A percentile compares a stretch with the other conserved stretches of the same genome.
Evolutionary conservation across 2,888 invertebrate species (phyloP).

Genomic region (Pycnomerus fuliginosus): DNA sequence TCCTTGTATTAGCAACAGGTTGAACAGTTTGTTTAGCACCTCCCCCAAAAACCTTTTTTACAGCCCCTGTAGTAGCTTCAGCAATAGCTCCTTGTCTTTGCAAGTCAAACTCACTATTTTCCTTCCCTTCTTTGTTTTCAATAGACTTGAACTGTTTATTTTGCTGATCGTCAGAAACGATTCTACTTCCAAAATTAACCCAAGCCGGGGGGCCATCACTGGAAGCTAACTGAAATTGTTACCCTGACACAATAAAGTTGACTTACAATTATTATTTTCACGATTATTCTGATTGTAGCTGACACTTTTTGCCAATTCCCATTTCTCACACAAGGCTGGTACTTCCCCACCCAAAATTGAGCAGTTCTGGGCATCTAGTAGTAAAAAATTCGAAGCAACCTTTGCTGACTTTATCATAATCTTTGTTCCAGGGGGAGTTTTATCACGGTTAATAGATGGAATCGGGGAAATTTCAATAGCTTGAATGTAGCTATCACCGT

Average conservation of each 20-base stretch:
- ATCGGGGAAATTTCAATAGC: conserved; percentile 77
- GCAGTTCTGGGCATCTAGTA: conserved; percentile 67
- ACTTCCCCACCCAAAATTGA: conserved; percentile 84
- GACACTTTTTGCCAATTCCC: conserved; percentile 67
- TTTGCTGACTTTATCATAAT: conserved; percentile 66
- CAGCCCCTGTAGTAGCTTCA: conserved; percentile 72
- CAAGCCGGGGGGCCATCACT: conserved; percentile 86
- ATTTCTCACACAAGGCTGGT: conserved; percentile 78
- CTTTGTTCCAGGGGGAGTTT: conserved; percentile 90
- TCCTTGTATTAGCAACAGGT: conserved; percentile 14
- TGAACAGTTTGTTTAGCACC: conserved; percentile 49
- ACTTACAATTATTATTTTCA: conserved; percentile 22
- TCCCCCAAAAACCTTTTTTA: conserved; percentile 58
- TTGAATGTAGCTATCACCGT: conserved; percentile 76
- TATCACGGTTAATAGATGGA: conserved; percentile 65
- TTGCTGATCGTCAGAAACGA: conserved; percentile 57
- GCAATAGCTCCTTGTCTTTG: conserved; percentile 88
- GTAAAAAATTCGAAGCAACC: conserved; percentile 62
- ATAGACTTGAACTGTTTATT: conserved; percentile 72
- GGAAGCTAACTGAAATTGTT: conserved; percentile 51
- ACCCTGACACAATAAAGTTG: conserved; percentile 1
- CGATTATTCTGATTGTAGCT: conserved; percentile 31
- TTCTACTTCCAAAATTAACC: conserved; percentile 86
- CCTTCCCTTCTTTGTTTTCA: conserved; percentile 61
- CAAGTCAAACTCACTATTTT: conserved; percentile 82